Conservation (phyloP, 1,140 invertebrate genomes). For the Panulirus ornatus region DNA sequence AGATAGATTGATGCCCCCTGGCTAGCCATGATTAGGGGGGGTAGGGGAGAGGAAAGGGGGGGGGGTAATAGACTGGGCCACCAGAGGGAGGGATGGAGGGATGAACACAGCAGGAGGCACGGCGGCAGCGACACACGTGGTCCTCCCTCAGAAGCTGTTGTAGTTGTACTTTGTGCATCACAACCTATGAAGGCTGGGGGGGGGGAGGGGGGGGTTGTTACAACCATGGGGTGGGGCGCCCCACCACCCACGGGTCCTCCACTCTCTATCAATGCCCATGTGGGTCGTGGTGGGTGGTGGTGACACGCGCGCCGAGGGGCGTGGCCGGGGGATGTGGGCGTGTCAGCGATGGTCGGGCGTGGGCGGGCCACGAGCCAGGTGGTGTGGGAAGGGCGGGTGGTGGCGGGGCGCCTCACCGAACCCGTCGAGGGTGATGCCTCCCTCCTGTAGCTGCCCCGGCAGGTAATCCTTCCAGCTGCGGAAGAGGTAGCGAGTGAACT, state of each 20-base stretch:
- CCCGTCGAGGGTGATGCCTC: slow-evolving; percentile 35
- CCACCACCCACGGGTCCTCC: neutral
- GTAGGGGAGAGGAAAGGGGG: no score
- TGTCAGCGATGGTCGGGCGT: slow-evolving; percentile 53
- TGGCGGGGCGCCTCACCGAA: slow-evolving; percentile 38
- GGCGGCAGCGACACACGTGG: neutral
- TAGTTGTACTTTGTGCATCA: slow-evolving; percentile 69
- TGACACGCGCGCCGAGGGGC: slow-evolving; percentile 2
- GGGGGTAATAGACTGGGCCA: no score
- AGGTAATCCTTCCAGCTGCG: slow-evolving; percentile 95
- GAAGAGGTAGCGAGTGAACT: slow-evolving; percentile 94
- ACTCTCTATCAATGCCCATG: slow-evolving; percentile 46
- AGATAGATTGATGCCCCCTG: no score
- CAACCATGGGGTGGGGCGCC: slow-evolving; percentile 16
- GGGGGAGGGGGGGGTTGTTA: neutral
- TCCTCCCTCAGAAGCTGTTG: slow-evolving; percentile 14
- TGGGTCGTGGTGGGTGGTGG: slow-evolving; percentile 22
- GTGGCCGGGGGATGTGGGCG: neutral
- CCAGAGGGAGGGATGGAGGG: no score
- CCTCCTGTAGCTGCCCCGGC: slow-evolving; percentile 81
- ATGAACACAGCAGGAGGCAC: no score
- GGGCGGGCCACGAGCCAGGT: slow-evolving; percentile 45
- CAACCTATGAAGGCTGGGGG: slow-evolving; percentile 18
- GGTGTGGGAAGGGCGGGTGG: slow-evolving; percentile 42
- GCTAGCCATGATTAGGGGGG: no score